Base-by-base conservation (phyloP, 1,140 invertebrate genomes). In the Drosophila sulfurigaster region DNA sequence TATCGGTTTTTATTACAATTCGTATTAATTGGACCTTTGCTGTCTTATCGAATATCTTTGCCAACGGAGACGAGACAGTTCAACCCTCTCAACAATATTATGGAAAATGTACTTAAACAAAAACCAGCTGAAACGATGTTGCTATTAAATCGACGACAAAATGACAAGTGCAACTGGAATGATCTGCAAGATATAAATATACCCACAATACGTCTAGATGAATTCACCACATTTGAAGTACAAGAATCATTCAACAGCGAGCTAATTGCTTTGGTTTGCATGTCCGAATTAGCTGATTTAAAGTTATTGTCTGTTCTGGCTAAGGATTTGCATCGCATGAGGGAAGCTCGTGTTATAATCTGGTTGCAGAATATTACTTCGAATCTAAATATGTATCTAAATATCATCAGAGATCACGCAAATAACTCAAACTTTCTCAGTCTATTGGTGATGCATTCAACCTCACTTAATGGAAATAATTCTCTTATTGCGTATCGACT, bases 211-310 rank as follows among this genome's bases (percentile, higher is more conserved):
- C 67, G 64, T 0, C 8, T 54, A 1, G 57, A 68, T n/a, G 49
- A 58, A 7, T 3, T 20, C 1, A 2, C 13, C 0, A 10, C 20
- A 8, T 28, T 79, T 0, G 2, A 6, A 11, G 0, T 65, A 0
- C 51, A 8, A 3, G 15, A 0, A 0, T 2, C 6, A 1, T 70
- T 20, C 11, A 82, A 72, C 4, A 25, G 15, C 11, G 4, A 59
- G 16, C 5, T 7, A 3, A 7, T 81, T 8, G 20, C 43, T 2
- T 0, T 85, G 0, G 25, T 81, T 5, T 78, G 78, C 67, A 48
- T 85, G 6, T 57, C 11, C 1, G 52, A 73, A 0, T 0, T 11
- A 0, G 8, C 3, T 0, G 70, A 78, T 2, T 1, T 45, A 0
- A 16, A 1, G 1, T 7, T 71, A 6, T 10, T 80, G 1, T 7